Conservation (phyloP, 1,140 invertebrate genomes). For the Zeugodacus cucurbitae region DNA sequence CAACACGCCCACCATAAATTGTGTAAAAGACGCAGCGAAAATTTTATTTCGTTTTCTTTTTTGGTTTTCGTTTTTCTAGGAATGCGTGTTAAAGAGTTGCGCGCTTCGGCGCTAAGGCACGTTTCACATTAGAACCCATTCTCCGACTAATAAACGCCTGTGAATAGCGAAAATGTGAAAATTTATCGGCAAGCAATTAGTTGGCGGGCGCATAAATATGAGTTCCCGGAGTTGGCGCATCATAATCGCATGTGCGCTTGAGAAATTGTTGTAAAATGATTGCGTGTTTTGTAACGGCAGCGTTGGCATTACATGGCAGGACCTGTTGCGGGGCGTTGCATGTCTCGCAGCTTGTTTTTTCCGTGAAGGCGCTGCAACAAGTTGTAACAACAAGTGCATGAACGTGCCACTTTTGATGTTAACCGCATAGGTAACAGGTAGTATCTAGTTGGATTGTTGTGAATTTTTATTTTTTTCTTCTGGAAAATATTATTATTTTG, state of each 20-base stretch:
- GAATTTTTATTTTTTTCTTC: neutral
- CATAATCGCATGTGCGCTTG: neutral
- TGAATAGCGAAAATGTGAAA: conserved; percentile 19
- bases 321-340: conserved; percentile 26
- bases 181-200: conserved; percentile 20
- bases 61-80: neutral
- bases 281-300: neutral
- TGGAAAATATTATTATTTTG: neutral
- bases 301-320: neutral
- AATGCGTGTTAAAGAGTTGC: conserved; percentile 1
- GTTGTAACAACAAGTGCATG: conserved; percentile 27
- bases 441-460: neutral
- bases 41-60: neutral
- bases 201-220: neutral
- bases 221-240: neutral
- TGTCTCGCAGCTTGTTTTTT: neutral
- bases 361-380: neutral
- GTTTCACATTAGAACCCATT: neutral
- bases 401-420: conserved; percentile 37
- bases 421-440: neutral
- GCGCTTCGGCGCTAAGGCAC: neutral
- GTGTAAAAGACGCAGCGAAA: neutral
- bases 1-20: neutral
- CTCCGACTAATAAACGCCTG: neutral
- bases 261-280: neutral